These are phyloP conservation scores for Folsomia manolachei DNA, from an alignment of 2,888 invertebrate species.

Conservation along the genomic window DNA sequence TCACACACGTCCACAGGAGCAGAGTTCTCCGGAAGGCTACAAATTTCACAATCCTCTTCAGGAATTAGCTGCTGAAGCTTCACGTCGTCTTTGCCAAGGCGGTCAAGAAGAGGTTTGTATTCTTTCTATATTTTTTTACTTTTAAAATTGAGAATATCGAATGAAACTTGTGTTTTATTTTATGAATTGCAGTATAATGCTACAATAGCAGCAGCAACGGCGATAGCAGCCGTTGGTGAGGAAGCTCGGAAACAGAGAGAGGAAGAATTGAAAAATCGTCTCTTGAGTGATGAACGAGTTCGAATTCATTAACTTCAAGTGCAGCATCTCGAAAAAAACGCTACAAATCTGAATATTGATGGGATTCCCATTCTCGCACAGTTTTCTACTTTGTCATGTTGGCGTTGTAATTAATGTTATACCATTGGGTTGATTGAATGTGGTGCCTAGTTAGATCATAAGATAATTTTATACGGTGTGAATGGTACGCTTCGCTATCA, in stretches of 20 bases:
- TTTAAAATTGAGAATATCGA: no score
- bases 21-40: neutral
- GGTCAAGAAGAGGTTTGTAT: no score
- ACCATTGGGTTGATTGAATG: neutral
- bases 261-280: constrained; percentile 3
- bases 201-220: constrained; percentile 30
- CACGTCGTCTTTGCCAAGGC: neutral
- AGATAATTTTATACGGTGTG: no score
- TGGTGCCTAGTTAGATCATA: neutral
- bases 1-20: no score
- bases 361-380: no score
- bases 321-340: neutral
- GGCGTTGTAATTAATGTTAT: no score
- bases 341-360: no score
- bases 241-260: constrained; percentile 22
- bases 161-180: no score
- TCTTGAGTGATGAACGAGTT: neutral
- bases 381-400: no score
- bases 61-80: constrained; percentile 13
- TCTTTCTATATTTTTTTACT: no score
- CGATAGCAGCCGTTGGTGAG: constrained; percentile 36
- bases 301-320: neutral
- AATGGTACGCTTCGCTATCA: no score
- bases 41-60: neutral
- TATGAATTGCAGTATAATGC: no score